phyloP scores from a whole-genome alignment of 1,140 invertebrate genomes.

The Rhynchophorus ferrugineus region DNA sequence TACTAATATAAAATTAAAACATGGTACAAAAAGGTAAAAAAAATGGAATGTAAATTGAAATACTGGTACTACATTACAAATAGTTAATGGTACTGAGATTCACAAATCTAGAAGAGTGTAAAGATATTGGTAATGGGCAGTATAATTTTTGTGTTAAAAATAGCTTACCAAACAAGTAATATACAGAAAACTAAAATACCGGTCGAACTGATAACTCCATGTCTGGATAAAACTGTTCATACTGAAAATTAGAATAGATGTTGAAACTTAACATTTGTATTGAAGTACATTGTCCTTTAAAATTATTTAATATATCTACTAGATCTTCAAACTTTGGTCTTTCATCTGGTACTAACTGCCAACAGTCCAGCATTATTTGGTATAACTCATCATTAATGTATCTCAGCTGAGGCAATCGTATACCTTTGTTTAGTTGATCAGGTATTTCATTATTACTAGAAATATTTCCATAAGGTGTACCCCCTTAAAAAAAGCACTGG shows the following conservation, averaged over 20 bases:
- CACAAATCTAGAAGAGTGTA: no score
- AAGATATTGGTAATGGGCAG: no score
- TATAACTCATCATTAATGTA: constrained; percentile 70
- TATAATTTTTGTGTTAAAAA: no score
- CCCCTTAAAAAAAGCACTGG: constrained; percentile 43
- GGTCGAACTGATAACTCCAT: constrained; percentile 32
- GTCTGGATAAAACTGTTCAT: constrained; percentile 36
- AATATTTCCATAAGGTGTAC: constrained; percentile 66
- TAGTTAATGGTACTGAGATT: no score
- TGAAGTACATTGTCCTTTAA: constrained; percentile 26
- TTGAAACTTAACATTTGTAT: constrained; percentile 29
- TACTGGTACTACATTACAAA: no score
- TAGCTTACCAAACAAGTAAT: no score
- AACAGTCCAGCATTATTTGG: constrained; percentile 75
- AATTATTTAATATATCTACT: constrained; percentile 34
- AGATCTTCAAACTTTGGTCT: constrained; percentile 61
- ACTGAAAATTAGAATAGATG: constrained; percentile 33
- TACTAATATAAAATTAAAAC: no score
- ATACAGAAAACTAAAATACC: constrained; percentile 24
- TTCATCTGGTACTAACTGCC: constrained; percentile 75
- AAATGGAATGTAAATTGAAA: no score
- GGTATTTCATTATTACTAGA: constrained; percentile 61
- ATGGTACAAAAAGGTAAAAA: no score
- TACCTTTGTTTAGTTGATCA: constrained; percentile 56
- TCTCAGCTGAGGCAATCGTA: constrained; percentile 61